These are phyloP conservation scores for Eupithecia abbreviata DNA, from an alignment of 2,888 invertebrate genomes.

Conservation along the genomic window DNA sequence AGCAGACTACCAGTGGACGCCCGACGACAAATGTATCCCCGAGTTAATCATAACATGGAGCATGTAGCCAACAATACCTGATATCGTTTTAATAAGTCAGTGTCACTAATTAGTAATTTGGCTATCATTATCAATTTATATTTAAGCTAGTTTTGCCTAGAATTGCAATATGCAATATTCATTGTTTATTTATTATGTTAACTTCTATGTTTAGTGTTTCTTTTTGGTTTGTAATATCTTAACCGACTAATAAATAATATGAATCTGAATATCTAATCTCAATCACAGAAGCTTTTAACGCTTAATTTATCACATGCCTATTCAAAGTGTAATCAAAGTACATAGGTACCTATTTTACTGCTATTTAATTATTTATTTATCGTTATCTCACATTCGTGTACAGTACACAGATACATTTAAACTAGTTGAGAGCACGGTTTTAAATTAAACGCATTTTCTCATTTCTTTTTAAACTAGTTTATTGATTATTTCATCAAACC, in stretches of 20 bases:
- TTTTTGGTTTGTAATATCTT: background rate
- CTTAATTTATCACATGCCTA: background rate
- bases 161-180: background rate
- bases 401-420: background rate
- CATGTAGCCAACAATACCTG: conserved; percentile 48
- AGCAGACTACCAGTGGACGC: conserved; percentile 43
- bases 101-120: conserved; percentile 66
- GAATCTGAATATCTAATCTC: background rate
- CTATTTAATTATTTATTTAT: background rate
- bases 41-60: conserved; percentile 63
- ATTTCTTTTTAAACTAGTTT: background rate
- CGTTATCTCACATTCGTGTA: background rate
- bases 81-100: conserved; percentile 58
- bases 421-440: background rate
- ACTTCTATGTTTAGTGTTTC: background rate
- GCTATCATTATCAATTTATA: conserved; percentile 44
- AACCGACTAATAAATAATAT: background rate
- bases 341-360: background rate
- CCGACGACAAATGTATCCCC: conserved; percentile 50
- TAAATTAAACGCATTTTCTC: background rate
- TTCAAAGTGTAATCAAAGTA: background rate
- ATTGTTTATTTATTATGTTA: background rate
- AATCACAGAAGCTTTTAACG: background rate
- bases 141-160: background rate
- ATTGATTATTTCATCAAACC: background rate